Conservation (phyloP, 2,888 invertebrate genomes). For the Myopa testacea region DNA sequence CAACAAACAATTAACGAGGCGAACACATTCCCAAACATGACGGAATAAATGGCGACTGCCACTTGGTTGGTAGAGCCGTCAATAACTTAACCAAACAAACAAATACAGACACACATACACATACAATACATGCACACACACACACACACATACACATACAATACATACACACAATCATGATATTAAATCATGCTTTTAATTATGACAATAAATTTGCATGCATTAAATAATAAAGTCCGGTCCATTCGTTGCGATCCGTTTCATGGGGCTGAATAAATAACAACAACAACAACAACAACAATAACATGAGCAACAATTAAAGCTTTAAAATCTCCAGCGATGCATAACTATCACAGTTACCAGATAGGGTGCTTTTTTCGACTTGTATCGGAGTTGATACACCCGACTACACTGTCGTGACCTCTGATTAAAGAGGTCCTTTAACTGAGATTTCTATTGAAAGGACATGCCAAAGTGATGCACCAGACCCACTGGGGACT, state of each 20-base stretch:
- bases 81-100: not conserved
- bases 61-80: not conserved
- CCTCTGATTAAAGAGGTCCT: too few species aligned
- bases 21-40: constrained; percentile 6
- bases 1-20: not conserved
- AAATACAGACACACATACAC: constrained; percentile 5
- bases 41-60: constrained; percentile 9
- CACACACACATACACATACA: not conserved
- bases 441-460: too few species aligned
- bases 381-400: too few species aligned
- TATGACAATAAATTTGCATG: constrained; percentile 13
- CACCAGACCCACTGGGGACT: too few species aligned
- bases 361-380: not conserved
- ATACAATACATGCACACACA: not conserved
- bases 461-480: too few species aligned
- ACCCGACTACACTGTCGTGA: too few species aligned
- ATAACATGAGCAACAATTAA: not conserved
- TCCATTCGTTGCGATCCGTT: not conserved
- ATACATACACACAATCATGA: not conserved
- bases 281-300: not conserved
- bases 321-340: too few species aligned
- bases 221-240: constrained; percentile 11
- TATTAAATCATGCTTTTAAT: constrained; percentile 25
- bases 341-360: not conserved
- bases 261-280: constrained; percentile 6